Conservation (phyloP, 2,797 vertebrate species). For the Somateria mollissima region DNA sequence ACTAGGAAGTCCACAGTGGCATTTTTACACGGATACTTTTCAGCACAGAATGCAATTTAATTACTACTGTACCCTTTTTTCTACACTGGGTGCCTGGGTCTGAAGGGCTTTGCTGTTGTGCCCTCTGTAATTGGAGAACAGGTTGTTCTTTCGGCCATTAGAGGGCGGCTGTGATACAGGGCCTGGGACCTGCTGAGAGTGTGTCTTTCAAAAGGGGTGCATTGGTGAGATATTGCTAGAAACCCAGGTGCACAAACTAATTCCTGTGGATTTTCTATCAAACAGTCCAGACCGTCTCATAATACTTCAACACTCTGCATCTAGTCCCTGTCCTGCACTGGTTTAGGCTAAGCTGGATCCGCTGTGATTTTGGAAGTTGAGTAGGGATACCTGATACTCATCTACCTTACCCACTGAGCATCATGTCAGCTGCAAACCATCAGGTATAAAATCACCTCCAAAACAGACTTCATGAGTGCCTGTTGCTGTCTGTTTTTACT, state of each 20-base stretch:
- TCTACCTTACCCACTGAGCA: background rate
- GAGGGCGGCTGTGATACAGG: background rate
- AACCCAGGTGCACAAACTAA: background rate
- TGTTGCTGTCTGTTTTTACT: background rate
- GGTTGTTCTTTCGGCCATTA: background rate
- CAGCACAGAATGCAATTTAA: background rate
- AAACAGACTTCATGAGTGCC: background rate
- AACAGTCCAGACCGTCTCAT: background rate
- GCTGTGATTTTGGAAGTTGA: background rate
- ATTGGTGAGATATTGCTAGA: background rate
- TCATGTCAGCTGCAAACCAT: background rate
- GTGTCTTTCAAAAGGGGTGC: background rate
- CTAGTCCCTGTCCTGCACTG: background rate
- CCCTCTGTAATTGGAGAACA: background rate
- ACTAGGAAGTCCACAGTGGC: background rate
- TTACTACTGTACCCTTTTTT: background rate
- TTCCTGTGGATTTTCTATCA: background rate
- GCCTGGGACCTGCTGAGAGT: background rate
- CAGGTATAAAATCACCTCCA: slow-evolving; percentile 17
- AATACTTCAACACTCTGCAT: background rate
- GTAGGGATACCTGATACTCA: background rate
- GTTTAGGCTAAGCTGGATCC: background rate
- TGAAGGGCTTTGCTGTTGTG: background rate
- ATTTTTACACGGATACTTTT: background rate
- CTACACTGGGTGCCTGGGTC: background rate